These are phyloP conservation scores for Andrena chrysosceles DNA, from an alignment of 2,888 invertebrate species.

Conservation along the genomic window DNA sequence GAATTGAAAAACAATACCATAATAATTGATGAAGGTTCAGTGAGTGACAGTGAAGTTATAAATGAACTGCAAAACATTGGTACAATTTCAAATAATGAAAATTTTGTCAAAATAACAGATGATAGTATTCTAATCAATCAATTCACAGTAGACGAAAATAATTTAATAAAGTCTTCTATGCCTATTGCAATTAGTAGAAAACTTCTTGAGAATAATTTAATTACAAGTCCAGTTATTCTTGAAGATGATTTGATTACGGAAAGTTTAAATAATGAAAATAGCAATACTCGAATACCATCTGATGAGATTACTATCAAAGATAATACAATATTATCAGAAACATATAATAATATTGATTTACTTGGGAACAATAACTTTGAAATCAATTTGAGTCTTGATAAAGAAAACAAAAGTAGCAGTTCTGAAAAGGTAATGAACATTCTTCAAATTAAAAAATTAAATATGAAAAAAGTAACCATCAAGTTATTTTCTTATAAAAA, in stretches of 20 bases:
- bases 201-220: constrained; percentile 1
- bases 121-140: neutral
- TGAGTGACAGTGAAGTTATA: neutral
- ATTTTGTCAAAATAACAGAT: neutral
- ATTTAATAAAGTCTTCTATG: neutral
- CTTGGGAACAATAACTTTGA: no score
- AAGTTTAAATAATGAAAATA: neutral
- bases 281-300: no score
- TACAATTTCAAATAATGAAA: neutral
- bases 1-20: no score
- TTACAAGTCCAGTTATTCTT: neutral
- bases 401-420: no score
- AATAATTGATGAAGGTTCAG: constrained; percentile 1
- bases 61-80: neutral
- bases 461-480: no score
- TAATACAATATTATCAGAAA: no score
- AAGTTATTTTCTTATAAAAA: no score
- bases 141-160: neutral
- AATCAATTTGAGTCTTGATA: no score
- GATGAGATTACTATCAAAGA: no score
- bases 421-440: no score
- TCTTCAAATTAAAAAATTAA: no score
- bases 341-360: no score
- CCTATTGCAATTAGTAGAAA: neutral
- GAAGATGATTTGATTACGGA: neutral